These are phyloP conservation scores for Ondatra zibethicus DNA, from an alignment of 2,113 vertebrate species.

Conservation along the genomic window DNA sequence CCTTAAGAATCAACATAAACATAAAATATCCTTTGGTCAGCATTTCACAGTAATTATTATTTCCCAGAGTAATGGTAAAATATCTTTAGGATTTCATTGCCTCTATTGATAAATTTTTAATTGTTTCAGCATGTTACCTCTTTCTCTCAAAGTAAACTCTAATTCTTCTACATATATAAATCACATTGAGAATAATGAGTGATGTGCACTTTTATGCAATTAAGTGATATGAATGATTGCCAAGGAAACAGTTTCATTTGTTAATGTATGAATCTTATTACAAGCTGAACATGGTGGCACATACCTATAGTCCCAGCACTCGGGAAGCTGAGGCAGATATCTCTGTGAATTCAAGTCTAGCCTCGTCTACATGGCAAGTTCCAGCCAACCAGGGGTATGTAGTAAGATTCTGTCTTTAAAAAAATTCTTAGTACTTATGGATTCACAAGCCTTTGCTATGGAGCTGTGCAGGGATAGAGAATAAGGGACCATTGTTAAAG, in stretches of 20 bases:
- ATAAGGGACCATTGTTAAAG: not conserved
- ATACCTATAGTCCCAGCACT: not conserved
- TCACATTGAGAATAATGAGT: not conserved
- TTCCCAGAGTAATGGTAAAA: not conserved
- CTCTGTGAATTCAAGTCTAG: not conserved
- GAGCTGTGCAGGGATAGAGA: not conserved
- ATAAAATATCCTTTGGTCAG: constrained; percentile 92
- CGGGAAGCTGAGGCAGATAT: not conserved
- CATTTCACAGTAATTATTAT: constrained; percentile 16
- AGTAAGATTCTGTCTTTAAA: not conserved
- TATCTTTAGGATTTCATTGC: not conserved
- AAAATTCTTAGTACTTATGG: not conserved
- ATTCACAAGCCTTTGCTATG: not conserved
- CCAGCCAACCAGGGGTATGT: not conserved
- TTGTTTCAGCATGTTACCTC: constrained; percentile 9
- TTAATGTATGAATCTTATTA: not conserved
- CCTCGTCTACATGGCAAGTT: not conserved
- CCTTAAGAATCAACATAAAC: constrained; percentile 88
- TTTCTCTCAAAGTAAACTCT: constrained; percentile 26
- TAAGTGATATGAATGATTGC: not conserved
- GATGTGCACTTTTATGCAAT: not conserved
- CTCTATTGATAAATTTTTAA: not conserved
- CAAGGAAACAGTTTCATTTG: constrained; percentile 16
- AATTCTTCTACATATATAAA: not conserved
- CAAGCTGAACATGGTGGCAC: not conserved